These are phyloP conservation scores for Tupiocoris notatus DNA, from an alignment of 2,888 invertebrate genomes.

Conservation along the genomic window DNA sequence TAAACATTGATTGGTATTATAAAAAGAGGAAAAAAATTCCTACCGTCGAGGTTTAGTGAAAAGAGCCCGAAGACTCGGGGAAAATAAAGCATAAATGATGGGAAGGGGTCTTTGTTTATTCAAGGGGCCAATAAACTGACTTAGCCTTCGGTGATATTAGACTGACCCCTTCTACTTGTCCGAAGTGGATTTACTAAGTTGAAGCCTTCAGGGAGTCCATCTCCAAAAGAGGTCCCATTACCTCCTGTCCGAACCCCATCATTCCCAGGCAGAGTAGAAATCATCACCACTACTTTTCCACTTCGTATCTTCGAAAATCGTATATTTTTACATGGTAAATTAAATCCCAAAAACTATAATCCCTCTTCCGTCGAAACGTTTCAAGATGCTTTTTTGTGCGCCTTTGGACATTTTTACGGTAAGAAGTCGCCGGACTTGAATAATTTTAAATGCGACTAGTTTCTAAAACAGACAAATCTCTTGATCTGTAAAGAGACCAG, in stretches of 20 bases:
- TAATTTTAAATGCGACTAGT: no score
- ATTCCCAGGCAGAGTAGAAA: no score
- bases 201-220: neutral
- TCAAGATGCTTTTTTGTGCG: no score
- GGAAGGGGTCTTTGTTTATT: conserved; percentile 34
- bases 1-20: conserved; percentile 37
- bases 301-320: no score
- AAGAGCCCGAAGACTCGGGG: neutral
- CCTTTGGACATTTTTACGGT: no score
- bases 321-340: no score
- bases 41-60: conserved; percentile 8
- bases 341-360: no score
- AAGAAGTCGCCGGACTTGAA: no score
- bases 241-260: neutral
- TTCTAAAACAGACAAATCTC: no score
- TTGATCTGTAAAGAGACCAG: no score
- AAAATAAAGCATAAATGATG: conserved; percentile 11
- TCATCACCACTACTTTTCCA: no score
- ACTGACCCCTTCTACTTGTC: conserved; percentile 21
- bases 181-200: conserved; percentile 32
- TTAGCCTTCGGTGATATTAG: conserved; percentile 24
- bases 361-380: no score
- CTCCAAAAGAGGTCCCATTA: neutral
- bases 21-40: conserved; percentile 5
- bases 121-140: conserved; percentile 40